phyloP scores from a whole-genome alignment of 92 coral and sea anemone genomes.

The Palythoa caribaeorum region DNA sequence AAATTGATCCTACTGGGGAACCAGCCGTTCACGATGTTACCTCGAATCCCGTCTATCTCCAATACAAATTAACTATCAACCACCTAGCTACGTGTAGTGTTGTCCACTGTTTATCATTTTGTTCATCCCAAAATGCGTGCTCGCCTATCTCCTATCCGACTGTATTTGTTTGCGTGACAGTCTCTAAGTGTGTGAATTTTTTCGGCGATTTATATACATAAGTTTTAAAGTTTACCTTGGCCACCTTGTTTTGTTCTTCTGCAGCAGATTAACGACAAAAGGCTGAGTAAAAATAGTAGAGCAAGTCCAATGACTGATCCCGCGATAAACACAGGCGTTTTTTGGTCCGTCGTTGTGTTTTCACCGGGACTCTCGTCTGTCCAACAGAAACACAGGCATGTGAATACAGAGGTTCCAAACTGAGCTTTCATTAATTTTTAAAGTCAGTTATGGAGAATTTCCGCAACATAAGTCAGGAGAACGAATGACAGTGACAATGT shows the following conservation, averaged over 20 bases:
- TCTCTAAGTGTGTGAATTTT: too few species aligned
- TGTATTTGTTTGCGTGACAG: too few species aligned
- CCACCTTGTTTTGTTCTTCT: not conserved
- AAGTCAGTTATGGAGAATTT: not conserved
- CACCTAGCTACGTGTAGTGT: too few species aligned
- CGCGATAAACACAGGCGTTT: not conserved
- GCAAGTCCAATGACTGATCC: constrained; percentile 24
- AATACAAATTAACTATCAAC: too few species aligned
- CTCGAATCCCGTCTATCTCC: too few species aligned
- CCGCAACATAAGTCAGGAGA: not conserved
- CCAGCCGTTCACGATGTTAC: too few species aligned
- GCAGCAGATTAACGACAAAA: constrained; percentile 14
- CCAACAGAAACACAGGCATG: not conserved
- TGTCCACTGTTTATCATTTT: too few species aligned
- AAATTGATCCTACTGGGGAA: too few species aligned
- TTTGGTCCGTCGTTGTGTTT: not conserved
- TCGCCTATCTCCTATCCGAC: too few species aligned
- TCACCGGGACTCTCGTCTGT: not conserved
- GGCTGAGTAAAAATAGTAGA: not conserved
- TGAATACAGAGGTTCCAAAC: not conserved
- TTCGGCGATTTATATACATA: not conserved
- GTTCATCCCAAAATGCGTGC: too few species aligned
- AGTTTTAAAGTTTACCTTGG: not conserved
- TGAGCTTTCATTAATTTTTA: not conserved
- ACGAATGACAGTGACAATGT: too few species aligned